phyloP scores from a whole-genome alignment of 2,797 vertebrate species.

The Sarcoramphus papa region DNA sequence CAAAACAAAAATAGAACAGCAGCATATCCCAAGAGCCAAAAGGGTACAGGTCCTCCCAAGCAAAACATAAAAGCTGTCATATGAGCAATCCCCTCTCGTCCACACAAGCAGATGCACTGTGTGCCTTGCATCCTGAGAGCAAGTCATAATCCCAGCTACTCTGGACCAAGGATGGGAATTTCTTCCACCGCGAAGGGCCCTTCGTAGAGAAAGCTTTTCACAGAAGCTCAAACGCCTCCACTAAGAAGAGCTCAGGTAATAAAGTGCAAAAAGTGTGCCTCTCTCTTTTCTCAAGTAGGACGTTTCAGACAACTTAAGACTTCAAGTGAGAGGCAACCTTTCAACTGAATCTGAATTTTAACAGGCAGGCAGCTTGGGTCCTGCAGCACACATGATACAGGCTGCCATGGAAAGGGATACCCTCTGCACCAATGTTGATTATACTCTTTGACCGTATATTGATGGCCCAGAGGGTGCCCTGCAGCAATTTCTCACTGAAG shows the following conservation, averaged over 20 bases:
- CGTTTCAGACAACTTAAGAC: neutral
- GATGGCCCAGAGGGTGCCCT: neutral
- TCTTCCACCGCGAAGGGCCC: neutral
- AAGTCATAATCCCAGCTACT: neutral
- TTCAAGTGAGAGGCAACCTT: neutral
- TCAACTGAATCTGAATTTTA: neutral
- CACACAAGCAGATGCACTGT: neutral
- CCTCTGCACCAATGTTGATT: neutral
- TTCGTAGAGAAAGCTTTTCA: neutral
- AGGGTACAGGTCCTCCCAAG: neutral
- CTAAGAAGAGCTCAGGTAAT: neutral
- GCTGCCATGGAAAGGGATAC: neutral
- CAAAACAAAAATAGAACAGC: constrained; percentile 37
- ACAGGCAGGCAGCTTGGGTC: neutral
- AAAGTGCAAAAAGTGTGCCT: neutral
- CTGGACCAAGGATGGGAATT: neutral
- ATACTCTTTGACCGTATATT: neutral
- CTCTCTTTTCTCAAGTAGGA: neutral
- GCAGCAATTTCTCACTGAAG: neutral
- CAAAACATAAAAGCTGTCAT: neutral
- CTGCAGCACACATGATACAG: neutral
- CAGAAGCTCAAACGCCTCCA: neutral
- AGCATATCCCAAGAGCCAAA: neutral
- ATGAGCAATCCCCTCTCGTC: neutral
- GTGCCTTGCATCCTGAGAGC: neutral